A percentile compares a stretch with the other conserved stretches of the same genome.
These are phyloP conservation scores for Drosophila virilis DNA, from an alignment of 1,140 invertebrate genomes.

Conservation along the genomic window DNA sequence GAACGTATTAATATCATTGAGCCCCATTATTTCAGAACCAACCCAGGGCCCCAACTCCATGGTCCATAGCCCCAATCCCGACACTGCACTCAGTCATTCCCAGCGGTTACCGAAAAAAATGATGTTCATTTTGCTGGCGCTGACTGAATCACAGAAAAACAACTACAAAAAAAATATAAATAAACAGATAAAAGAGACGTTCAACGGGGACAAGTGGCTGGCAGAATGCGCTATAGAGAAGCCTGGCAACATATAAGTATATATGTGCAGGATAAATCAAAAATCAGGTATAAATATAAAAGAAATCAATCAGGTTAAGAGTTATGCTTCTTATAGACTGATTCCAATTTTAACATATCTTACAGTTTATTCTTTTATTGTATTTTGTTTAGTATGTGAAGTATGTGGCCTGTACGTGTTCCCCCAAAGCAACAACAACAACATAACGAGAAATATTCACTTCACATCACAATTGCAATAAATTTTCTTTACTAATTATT, in stretches of 20 bases:
- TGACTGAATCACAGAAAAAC: conserved; percentile 17
- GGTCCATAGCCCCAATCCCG: not conserved
- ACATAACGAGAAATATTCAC: too few species aligned
- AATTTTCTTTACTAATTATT: too few species aligned
- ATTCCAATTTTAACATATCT: too few species aligned
- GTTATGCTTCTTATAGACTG: too few species aligned
- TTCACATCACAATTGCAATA: too few species aligned
- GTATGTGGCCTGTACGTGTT: too few species aligned
- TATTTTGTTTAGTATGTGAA: too few species aligned
- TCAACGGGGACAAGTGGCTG: not conserved
- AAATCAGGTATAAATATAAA: too few species aligned
- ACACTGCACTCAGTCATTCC: not conserved
- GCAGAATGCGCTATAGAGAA: conserved; percentile 14
- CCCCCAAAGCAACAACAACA: too few species aligned
- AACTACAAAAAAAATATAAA: too few species aligned
- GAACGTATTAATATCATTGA: conserved; percentile 84
- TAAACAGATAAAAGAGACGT: not conserved
- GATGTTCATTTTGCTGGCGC: conserved; percentile 57
- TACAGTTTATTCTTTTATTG: too few species aligned
- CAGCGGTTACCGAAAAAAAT: conserved; percentile 52
- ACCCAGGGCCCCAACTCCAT: conserved; percentile 12
- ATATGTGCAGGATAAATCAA: not conserved
- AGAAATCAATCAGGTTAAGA: too few species aligned
- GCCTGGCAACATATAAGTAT: not conserved
- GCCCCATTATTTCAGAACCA: conserved; percentile 70